Conservation (phyloP, 37 sponge, comb jelly and placozoan genomes). For the Dysidea cf. avara region DNA sequence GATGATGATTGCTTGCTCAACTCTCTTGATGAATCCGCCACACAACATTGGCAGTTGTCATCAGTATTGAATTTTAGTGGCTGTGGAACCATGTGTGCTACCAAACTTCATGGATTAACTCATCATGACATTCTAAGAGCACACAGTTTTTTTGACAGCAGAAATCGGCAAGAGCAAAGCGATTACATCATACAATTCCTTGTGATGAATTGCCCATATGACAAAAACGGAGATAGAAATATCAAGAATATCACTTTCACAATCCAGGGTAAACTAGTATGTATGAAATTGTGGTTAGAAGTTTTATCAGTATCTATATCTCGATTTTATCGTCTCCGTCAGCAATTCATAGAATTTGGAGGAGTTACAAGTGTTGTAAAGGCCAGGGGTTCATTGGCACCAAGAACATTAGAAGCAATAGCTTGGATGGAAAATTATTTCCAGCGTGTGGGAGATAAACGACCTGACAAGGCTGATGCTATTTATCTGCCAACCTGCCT, state of each 20-base stretch:
- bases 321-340: not conserved
- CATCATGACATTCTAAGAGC: not conserved
- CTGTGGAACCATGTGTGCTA: slow-evolving; percentile 6
- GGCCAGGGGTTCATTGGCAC: not conserved
- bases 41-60: not conserved
- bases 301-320: not conserved
- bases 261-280: slow-evolving; percentile 10
- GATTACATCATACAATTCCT: slow-evolving; percentile 5
- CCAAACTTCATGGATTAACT: not conserved
- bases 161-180: not conserved
- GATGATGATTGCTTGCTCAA: too few species aligned
- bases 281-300: slow-evolving; percentile 3
- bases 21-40: too few species aligned
- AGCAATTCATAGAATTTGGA: slow-evolving; percentile 1
- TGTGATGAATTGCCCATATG: too few species aligned
- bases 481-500: slow-evolving; percentile 27
- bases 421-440: slow-evolving; percentile 37
- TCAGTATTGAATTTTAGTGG: slow-evolving; percentile 1
- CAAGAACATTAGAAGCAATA: slow-evolving; percentile 17
- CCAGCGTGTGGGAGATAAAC: slow-evolving; percentile 12
- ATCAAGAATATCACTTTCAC: not conserved
- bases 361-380: not conserved
- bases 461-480: slow-evolving; percentile 1
- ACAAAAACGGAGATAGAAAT: too few species aligned
- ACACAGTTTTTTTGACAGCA: not conserved